These are phyloP conservation scores for Rapana venosa DNA, from an alignment of 2,888 invertebrate species.

Conservation along the genomic window DNA sequence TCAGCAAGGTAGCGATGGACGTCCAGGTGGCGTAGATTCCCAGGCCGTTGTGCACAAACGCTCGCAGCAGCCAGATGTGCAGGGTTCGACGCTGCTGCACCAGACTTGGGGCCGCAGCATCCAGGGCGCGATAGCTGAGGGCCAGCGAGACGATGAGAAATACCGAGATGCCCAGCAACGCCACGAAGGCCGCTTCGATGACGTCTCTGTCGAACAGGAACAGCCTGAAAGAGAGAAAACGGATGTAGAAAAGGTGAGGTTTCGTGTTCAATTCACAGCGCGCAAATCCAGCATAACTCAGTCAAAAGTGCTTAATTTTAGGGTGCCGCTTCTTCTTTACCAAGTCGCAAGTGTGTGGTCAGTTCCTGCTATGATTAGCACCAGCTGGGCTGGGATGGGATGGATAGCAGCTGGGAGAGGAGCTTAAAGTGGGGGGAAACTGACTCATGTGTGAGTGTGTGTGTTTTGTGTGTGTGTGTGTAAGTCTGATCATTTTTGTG, in stretches of 20 bases:
- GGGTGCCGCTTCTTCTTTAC: neutral
- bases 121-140: slow-evolving; percentile 32
- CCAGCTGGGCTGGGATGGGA: too few relatives aligned
- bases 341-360: neutral
- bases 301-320: neutral
- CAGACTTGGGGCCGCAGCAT: slow-evolving; percentile 55
- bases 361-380: too few relatives aligned
- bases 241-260: too few relatives aligned
- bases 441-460: neutral
- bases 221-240: slow-evolving; percentile 9
- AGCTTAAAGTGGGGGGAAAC: neutral
- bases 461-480: too few relatives aligned
- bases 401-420: too few relatives aligned
- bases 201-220: slow-evolving; percentile 54
- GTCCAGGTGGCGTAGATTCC: slow-evolving; percentile 73
- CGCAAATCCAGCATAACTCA: too few relatives aligned
- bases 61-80: slow-evolving; percentile 72
- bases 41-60: slow-evolving; percentile 72
- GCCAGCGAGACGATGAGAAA: slow-evolving; percentile 12
- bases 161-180: slow-evolving; percentile 8
- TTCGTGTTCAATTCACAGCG: too few relatives aligned
- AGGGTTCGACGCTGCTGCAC: slow-evolving; percentile 54
- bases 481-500: too few relatives aligned
- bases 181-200: slow-evolving; percentile 42
- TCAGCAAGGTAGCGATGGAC: slow-evolving; percentile 71